These are phyloP conservation scores for Heliconius nattereri DNA, from an alignment of 1,140 invertebrate species.

Conservation along the genomic window DNA sequence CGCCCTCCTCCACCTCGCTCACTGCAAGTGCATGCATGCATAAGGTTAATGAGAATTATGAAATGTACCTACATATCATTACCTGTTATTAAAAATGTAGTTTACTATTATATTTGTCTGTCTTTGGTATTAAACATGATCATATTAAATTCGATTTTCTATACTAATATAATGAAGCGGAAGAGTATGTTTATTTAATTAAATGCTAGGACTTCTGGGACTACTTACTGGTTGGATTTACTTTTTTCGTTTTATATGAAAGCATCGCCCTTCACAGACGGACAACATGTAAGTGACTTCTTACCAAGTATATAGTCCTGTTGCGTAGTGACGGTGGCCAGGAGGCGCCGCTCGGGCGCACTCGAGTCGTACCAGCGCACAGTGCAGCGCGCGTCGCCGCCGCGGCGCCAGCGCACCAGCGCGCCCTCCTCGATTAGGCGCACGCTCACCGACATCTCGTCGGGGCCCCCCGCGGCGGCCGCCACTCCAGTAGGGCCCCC, in stretches of 20 bases:
- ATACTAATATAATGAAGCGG: too few species aligned
- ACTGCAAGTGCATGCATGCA: slow-evolving; percentile 40
- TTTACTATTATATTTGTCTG: too few species aligned
- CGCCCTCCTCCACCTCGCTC: slow-evolving; percentile 58
- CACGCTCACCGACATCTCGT: slow-evolving; percentile 53
- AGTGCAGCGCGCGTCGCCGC: slow-evolving; percentile 45
- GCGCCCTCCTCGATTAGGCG: slow-evolving; percentile 51
- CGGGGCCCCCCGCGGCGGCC: slow-evolving; percentile 16
- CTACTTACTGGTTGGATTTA: too few species aligned
- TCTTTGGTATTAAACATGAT: too few species aligned
- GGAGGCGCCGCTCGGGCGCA: slow-evolving; percentile 48
- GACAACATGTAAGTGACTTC: not conserved
- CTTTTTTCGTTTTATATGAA: too few species aligned
- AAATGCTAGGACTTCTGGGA: too few species aligned
- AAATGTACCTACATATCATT: too few species aligned
- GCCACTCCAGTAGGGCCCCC: not conserved
- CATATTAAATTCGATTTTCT: too few species aligned
- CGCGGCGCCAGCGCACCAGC: slow-evolving; percentile 46
- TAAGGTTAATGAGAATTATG: too few species aligned
- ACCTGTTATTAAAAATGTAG: too few species aligned
- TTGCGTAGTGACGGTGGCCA: slow-evolving; percentile 51
- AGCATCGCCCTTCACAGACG: too few species aligned
- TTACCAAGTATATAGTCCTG: slow-evolving; percentile 64
- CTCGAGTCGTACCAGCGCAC: slow-evolving; percentile 61
- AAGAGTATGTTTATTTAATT: too few species aligned